Base-by-base conservation (phyloP, 1,140 invertebrate species). In the Lepidostoma basale region DNA sequence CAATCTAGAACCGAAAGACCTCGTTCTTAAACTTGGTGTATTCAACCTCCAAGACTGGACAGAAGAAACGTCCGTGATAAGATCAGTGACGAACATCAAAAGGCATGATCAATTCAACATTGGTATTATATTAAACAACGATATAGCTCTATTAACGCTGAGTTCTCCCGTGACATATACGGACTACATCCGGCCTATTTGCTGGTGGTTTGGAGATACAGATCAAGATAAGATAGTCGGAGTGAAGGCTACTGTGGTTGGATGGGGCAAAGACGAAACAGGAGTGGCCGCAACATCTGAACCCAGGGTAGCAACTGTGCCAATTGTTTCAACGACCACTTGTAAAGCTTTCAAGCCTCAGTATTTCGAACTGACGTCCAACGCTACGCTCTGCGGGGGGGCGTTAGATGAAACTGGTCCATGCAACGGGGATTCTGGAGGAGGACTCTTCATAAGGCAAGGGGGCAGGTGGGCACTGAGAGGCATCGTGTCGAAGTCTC, bases 401-500 rank as follows among this genome's bases (percentile, higher is more conserved):
- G 68, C 59, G 8, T 74, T 69, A 70, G 74, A 84, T 63, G 79
- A 78, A 30, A 77, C 69, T 18, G 81, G 80, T 12, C 78, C 78
- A 0, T 84, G 81, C 44, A 81, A 81, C 52, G 82, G 80, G 1
- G 80, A 83, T 45, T 82, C 80, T 62, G 82, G 83, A 39, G 79
- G 79, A 26, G 83, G 81, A 2, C 69, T 84, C 1, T 72, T 81
- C 10, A 52, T 84, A 9, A 1, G 14, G 0, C 9, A 49, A 0
- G 70, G 69, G 0, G 62, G 54, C 9, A 75, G 74, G 23, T 87
- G 80, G 76, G 76, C 78, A 8, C 71, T 87, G 6, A 74, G 85
- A 59, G 85, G 85, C 0, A 68, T 86, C 9, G 79, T 86, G 20
- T 85, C 84, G 0, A 77, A 80, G 23, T 82, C 83, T 0, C 44